Evolutionary conservation across 2,888 invertebrate genomes (phyloP).

Genomic region (Pyralis farinalis): DNA sequence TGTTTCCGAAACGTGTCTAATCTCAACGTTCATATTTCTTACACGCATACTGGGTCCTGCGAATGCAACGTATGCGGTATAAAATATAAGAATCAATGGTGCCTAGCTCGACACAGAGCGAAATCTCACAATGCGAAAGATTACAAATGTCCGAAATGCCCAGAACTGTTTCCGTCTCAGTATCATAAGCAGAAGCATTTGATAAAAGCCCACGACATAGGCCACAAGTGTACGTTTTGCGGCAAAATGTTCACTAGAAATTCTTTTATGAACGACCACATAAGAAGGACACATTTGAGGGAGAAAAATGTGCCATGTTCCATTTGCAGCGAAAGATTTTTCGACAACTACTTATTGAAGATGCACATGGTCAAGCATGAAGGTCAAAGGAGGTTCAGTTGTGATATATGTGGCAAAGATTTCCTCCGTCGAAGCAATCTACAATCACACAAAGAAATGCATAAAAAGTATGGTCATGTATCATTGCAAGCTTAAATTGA

Average conservation of each 20-base stretch:
- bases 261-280: conserved; percentile 68
- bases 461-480: conserved; percentile 63
- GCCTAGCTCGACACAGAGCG: conserved; percentile 60
- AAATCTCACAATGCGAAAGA: conserved; percentile 61
- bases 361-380: conserved; percentile 78
- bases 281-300: conserved; percentile 66
- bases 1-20: conserved; percentile 55
- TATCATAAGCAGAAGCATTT: conserved; percentile 77
- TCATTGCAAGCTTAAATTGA: conserved; percentile 2
- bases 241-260: conserved; percentile 68
- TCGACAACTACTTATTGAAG: conserved; percentile 57
- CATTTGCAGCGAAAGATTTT: conserved; percentile 62
- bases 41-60: conserved; percentile 54
- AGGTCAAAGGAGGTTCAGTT: conserved; percentile 76
- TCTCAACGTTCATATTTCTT: conserved; percentile 56
- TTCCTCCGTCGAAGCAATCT: conserved; percentile 81
- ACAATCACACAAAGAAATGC: conserved; percentile 78
- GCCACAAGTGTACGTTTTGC: conserved; percentile 62
- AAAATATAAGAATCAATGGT: conserved; percentile 61
- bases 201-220: conserved; percentile 67
- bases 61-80: conserved; percentile 56
- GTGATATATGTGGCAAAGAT: conserved; percentile 80
- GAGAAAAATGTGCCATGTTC: conserved; percentile 67
- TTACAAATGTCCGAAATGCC: conserved; percentile 61
- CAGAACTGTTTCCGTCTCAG: conserved; percentile 69